Conservation (phyloP, 2,113 vertebrate species). For the Eptesicus fuscus region DNA sequence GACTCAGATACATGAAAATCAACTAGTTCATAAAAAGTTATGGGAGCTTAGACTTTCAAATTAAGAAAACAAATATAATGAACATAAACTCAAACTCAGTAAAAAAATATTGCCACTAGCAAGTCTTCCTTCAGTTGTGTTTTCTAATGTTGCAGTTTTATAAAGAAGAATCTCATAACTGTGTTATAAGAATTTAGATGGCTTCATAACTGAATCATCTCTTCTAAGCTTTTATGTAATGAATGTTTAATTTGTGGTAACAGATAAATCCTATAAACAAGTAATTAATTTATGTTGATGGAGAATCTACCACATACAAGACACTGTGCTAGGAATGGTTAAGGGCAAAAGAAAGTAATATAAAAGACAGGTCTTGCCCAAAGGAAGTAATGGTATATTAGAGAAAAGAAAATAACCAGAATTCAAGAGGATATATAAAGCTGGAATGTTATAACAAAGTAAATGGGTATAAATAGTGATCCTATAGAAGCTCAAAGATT, state of each 20-base stretch:
- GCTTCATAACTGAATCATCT: neutral
- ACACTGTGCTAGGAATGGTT: neutral
- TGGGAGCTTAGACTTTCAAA: constrained; percentile 36
- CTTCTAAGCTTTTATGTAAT: neutral
- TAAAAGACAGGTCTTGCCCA: neutral
- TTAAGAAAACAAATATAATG: constrained; percentile 43
- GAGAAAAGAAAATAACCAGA: neutral
- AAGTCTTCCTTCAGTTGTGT: neutral
- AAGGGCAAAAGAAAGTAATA: neutral
- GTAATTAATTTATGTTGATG: neutral
- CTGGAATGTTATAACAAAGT: neutral
- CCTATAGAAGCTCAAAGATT: neutral
- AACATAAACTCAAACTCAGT: constrained; percentile 37
- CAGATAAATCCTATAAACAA: neutral
- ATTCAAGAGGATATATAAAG: neutral
- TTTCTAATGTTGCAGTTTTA: neutral
- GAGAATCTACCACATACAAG: neutral
- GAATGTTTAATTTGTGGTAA: neutral
- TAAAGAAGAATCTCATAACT: neutral
- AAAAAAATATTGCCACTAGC: neutral
- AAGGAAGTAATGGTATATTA: neutral
- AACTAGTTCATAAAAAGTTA: constrained; percentile 48
- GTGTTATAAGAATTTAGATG: neutral
- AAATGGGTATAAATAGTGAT: neutral
- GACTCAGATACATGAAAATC: constrained; percentile 59